A percentile compares a stretch with the other conserved stretches of the same genome.
These are phyloP conservation scores for Jaculus jaculus DNA, from an alignment of 2,113 vertebrate species.

Conservation along the genomic window DNA sequence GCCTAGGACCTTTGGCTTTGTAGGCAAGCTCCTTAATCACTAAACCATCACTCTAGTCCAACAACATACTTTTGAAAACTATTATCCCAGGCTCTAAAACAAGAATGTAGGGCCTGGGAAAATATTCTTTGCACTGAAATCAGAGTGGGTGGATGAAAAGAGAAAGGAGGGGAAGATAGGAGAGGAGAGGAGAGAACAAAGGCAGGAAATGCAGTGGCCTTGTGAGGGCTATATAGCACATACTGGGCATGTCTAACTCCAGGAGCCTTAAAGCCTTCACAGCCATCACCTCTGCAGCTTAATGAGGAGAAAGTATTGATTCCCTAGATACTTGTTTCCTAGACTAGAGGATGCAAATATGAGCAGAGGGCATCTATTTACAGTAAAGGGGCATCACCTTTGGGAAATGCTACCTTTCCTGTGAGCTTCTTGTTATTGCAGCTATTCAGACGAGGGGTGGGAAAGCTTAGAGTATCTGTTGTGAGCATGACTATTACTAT, in stretches of 20 bases:
- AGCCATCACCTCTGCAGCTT: background rate
- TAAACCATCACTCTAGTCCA: background rate
- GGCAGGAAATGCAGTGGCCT: background rate
- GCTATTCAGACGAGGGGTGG: background rate
- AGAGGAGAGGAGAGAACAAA: background rate
- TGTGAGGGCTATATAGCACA: background rate
- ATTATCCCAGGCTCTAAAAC: conserved; percentile 38
- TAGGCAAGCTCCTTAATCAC: too few relatives aligned
- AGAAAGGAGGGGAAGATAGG: background rate
- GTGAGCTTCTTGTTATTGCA: background rate
- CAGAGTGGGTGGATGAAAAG: background rate
- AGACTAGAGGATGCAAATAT: background rate
- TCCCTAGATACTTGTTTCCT: background rate
- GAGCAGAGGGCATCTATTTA: background rate
- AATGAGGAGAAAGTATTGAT: conserved; percentile 11
- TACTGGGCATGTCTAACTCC: background rate
- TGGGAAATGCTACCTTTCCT: background rate
- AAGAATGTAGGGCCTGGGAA: background rate
- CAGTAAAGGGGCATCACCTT: background rate
- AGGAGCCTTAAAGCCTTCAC: background rate
- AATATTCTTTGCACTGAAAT: background rate
- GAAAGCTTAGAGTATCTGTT: background rate
- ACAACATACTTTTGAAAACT: conserved; percentile 20
- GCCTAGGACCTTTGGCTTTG: too few relatives aligned
- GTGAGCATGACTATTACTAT: background rate